Conservation (phyloP, 2,113 vertebrate genomes). For the Petrocephalus zakoni region DNA sequence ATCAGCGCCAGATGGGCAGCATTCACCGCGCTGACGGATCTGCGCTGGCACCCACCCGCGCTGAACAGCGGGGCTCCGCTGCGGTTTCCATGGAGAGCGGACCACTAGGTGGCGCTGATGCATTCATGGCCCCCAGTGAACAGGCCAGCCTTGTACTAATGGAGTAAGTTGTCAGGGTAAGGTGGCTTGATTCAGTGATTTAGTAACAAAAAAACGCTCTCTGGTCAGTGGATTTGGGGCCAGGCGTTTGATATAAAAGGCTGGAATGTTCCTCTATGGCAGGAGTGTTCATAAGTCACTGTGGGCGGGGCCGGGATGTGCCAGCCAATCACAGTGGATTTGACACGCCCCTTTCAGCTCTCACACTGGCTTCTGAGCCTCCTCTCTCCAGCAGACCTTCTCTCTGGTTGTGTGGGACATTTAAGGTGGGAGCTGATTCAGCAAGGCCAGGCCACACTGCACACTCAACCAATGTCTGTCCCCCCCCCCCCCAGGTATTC, state of each 20-base stretch:
- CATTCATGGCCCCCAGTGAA: background rate
- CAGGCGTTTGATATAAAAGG: background rate
- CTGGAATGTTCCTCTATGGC: background rate
- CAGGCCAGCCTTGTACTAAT: background rate
- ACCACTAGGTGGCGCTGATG: background rate
- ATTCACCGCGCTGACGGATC: background rate
- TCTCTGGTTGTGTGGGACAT: background rate
- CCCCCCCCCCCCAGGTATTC: conserved; percentile 63
- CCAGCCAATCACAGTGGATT: background rate
- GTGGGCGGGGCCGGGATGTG: background rate
- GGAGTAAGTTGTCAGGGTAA: background rate
- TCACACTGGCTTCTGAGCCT: background rate
- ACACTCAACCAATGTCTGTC: background rate
- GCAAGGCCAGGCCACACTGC: background rate
- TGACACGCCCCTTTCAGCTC: background rate
- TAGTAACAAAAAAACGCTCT: background rate
- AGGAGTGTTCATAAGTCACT: background rate
- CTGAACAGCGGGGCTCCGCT: background rate
- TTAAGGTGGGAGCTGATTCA: background rate
- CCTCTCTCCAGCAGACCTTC: background rate
- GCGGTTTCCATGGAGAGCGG: background rate
- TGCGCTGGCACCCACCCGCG: background rate
- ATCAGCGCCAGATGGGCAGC: background rate
- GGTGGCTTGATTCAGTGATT: background rate
- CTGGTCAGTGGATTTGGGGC: background rate